Evolutionary conservation across 2,797 vertebrate genomes (phyloP).

Genomic region (Phrynocephalus vlangalii): DNA sequence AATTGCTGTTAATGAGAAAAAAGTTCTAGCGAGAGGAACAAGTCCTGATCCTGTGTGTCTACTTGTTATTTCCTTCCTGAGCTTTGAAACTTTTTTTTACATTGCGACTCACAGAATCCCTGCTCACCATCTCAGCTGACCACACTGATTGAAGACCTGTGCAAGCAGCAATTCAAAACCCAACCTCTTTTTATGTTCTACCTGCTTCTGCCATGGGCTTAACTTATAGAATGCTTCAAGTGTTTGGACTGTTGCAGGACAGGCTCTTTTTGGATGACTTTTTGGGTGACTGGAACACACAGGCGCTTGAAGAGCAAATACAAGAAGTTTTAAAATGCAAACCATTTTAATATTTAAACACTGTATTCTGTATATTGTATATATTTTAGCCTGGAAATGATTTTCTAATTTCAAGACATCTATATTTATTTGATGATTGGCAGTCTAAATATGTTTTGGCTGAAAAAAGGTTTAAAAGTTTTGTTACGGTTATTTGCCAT

Average conservation of each 20-base stretch:
- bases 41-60: neutral
- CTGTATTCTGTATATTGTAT: no score
- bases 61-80: neutral
- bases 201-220: no score
- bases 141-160: no score
- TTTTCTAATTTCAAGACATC: neutral
- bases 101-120: no score
- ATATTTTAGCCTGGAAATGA: neutral
- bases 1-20: neutral
- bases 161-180: no score
- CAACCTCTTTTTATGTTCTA: no score
- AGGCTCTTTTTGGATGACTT: neutral
- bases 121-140: no score
- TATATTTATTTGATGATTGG: neutral
- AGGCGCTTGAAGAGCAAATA: neutral
- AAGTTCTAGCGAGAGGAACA: neutral
- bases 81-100: no score
- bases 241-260: neutral
- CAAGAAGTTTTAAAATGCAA: neutral
- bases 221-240: neutral
- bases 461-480: no score
- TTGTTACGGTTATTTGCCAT: no score
- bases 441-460: no score
- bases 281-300: neutral
- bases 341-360: neutral